A percentile compares a stretch with the other conserved stretches of the same genome.
These are phyloP conservation scores for Hippocampus guttulatus DNA, from an alignment of 2,113 vertebrate species.

Conservation along the genomic window DNA sequence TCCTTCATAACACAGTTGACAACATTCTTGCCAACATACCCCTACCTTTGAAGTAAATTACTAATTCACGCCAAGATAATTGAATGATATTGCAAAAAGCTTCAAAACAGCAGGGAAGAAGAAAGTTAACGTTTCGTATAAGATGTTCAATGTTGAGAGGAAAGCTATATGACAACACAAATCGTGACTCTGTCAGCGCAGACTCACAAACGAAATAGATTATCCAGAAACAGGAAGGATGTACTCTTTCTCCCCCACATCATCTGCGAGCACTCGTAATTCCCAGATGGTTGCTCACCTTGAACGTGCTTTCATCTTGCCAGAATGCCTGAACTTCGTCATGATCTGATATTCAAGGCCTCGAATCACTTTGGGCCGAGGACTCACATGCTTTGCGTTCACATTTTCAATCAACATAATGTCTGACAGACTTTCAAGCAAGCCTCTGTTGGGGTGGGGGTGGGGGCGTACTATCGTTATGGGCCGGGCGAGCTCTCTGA, in stretches of 20 bases:
- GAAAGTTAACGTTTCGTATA: neutral
- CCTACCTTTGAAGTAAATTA: neutral
- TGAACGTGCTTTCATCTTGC: slow-evolving; percentile 44
- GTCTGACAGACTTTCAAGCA: slow-evolving; percentile 37
- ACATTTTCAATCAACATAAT: slow-evolving; percentile 50
- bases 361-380: slow-evolving; percentile 47
- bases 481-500: slow-evolving; percentile 21
- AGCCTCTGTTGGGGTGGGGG: slow-evolving; percentile 10
- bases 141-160: slow-evolving; percentile 2
- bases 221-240: slow-evolving; percentile 64
- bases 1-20: neutral
- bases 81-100: neutral
- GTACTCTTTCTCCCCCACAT: slow-evolving; percentile 43
- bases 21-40: neutral
- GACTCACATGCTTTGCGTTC: slow-evolving; percentile 45
- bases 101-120: neutral
- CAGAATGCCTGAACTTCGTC: slow-evolving; percentile 52
- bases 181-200: slow-evolving; percentile 26
- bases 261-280: slow-evolving; percentile 51
- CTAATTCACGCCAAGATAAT: neutral
- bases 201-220: slow-evolving; percentile 42
- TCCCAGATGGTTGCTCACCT: slow-evolving; percentile 54
- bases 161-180: slow-evolving; percentile 22
- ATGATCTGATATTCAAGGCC: slow-evolving; percentile 63
- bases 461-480: too few relatives aligned